phyloP scores from a whole-genome alignment of 64 coral and sea anemone genomes.

The Actinia equina region DNA sequence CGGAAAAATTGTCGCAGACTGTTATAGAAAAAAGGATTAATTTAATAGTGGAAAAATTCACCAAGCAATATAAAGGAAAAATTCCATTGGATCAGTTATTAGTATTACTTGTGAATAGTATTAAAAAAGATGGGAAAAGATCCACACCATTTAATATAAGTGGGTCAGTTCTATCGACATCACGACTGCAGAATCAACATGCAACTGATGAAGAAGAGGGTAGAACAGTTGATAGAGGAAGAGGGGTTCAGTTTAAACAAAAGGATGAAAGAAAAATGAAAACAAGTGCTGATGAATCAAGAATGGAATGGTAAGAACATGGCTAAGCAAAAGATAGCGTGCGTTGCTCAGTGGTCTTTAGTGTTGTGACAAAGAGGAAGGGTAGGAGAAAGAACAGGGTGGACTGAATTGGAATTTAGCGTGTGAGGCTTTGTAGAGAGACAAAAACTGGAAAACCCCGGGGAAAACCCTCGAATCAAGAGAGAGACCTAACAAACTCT shows the following conservation, averaged over 20 bases:
- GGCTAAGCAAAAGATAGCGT: neutral
- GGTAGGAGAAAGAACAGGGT: too few species aligned
- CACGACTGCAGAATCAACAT: constrained; percentile 21
- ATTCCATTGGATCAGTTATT: constrained; percentile 73
- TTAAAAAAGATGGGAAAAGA: constrained; percentile 45
- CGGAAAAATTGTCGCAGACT: neutral
- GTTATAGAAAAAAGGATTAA: constrained; percentile 3
- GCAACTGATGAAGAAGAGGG: constrained; percentile 7
- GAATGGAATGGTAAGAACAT: constrained; percentile 54
- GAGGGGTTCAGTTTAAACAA: constrained; percentile 35
- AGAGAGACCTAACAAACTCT: too few species aligned
- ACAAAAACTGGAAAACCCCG: too few species aligned
- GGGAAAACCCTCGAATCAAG: too few species aligned
- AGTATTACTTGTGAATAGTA: constrained; percentile 67
- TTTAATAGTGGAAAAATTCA: neutral
- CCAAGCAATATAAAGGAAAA: constrained; percentile 61
- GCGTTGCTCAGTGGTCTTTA: too few species aligned
- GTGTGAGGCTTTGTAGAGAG: too few species aligned
- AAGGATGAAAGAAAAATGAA: constrained; percentile 28
- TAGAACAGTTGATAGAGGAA: constrained; percentile 40
- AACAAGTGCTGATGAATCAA: neutral
- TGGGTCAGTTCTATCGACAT: constrained; percentile 13
- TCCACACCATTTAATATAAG: constrained; percentile 46
- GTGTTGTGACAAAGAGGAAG: too few species aligned
- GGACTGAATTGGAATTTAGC: too few species aligned